Evolutionary conservation across 1,140 invertebrate species (phyloP).

Genomic region (Linepithema humile): DNA sequence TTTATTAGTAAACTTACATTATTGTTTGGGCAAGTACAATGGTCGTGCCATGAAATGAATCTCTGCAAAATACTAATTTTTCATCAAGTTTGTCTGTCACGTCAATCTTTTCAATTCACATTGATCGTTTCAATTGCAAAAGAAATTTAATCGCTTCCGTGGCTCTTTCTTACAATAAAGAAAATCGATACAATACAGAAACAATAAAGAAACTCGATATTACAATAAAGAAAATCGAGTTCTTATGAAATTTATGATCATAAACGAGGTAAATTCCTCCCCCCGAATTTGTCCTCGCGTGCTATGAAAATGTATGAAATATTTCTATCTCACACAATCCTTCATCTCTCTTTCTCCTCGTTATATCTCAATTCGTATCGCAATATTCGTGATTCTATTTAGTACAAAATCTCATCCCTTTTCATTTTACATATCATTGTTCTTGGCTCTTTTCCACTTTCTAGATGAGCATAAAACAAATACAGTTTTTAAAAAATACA

Average conservation of each 20-base stretch:
- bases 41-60: not conserved
- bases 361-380: not conserved
- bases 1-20: no score
- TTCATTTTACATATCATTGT: not conserved
- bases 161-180: constrained; percentile 6
- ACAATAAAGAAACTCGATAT: no score
- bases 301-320: constrained; percentile 33
- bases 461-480: not conserved
- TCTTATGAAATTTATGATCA: constrained; percentile 35
- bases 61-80: not conserved
- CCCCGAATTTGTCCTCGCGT: not conserved
- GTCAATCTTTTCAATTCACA: constrained; percentile 14
- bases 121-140: constrained; percentile 22
- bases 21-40: not conserved
- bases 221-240: constrained; percentile 14
- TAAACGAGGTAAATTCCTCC: constrained; percentile 1
- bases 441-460: not conserved
- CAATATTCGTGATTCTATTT: not conserved
- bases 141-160: constrained; percentile 19
- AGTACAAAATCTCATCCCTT: not conserved
- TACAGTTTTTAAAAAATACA: not conserved
- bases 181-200: no score
- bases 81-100: constrained; percentile 15
- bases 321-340: not conserved
- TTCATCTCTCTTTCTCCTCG: not conserved